Percentiles rank a stretch among this genome's conserved stretches.
These are phyloP conservation scores for Austrofundulus limnaeus DNA, from an alignment of 2,113 vertebrate genomes.

Conservation along the genomic window DNA sequence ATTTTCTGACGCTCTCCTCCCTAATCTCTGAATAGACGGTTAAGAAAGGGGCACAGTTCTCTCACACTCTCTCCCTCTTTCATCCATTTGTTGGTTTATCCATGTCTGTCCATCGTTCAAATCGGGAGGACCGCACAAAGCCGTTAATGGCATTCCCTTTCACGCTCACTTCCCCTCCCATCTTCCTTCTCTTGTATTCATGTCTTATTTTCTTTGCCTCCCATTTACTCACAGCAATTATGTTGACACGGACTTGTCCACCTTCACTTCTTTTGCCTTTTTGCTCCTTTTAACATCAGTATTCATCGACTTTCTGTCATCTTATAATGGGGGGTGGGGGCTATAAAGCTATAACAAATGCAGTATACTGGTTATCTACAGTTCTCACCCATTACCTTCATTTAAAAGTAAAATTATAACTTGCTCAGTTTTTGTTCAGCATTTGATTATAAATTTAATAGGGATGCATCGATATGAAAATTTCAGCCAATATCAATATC, in stretches of 20 bases:
- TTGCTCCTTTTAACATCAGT: conserved; percentile 42
- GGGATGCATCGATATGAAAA: too few species aligned
- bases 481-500: too few species aligned
- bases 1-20: conserved; percentile 54
- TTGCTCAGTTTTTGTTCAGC: too few species aligned
- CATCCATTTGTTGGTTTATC: conserved; percentile 69
- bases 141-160: conserved; percentile 71
- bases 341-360: neutral
- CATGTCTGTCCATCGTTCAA: conserved; percentile 66
- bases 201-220: conserved; percentile 59
- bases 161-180: conserved; percentile 64
- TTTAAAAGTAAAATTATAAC: too few species aligned
- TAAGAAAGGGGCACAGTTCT: conserved; percentile 69
- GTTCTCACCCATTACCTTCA: too few species aligned
- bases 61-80: conserved; percentile 67
- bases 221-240: conserved; percentile 67
- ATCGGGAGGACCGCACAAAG: conserved; percentile 62
- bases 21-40: conserved; percentile 73
- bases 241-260: conserved; percentile 53
- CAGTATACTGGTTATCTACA: too few species aligned
- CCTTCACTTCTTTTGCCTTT: conserved; percentile 32
- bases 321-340: conserved; percentile 4
- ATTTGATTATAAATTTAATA: too few species aligned
- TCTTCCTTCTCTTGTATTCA: conserved; percentile 63
- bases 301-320: conserved; percentile 56